Conservation (phyloP, 2,888 invertebrate species). For the Holacanthella duospinosa region DNA sequence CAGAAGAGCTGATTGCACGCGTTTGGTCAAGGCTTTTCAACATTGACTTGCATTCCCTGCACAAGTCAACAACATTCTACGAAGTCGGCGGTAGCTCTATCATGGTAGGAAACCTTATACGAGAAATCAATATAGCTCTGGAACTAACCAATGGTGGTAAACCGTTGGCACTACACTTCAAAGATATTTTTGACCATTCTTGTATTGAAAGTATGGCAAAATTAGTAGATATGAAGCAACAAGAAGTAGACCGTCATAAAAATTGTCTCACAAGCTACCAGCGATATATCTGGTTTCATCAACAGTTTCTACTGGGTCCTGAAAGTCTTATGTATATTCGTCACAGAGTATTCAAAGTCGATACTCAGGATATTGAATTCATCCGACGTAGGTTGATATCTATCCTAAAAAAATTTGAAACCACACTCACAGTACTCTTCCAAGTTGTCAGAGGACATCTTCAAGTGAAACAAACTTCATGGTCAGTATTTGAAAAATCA, state of each 20-base stretch:
- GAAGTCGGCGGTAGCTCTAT: slow-evolving; percentile 6
- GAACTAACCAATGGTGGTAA: not conserved
- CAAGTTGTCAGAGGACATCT: not conserved
- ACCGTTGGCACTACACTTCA: not conserved
- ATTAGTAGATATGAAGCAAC: not conserved
- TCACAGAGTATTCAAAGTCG: not conserved
- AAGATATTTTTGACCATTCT: slow-evolving; percentile 2
- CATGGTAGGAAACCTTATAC: not conserved
- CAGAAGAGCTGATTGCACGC: not conserved
- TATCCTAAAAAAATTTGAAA: not conserved
- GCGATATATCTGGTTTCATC: slow-evolving; percentile 2
- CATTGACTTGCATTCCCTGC: not conserved
- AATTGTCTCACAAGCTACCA: not conserved
- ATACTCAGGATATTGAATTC: not conserved
- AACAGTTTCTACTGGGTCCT: not conserved
- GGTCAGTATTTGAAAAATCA: not conserved
- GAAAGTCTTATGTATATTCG: not conserved
- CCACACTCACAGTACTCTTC: not conserved
- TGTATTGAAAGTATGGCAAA: not conserved
- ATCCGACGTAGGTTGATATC: not conserved
- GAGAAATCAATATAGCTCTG: not conserved
- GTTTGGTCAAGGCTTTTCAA: not conserved
- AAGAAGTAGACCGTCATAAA: not conserved
- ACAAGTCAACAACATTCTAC: not conserved
- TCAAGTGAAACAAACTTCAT: not conserved